Percentiles rank a stretch among this genome's conserved stretches.
Evolutionary conservation across 92 coral and sea anemone genomes (phyloP).

Genomic region (Zoanthus sansibaricus): DNA sequence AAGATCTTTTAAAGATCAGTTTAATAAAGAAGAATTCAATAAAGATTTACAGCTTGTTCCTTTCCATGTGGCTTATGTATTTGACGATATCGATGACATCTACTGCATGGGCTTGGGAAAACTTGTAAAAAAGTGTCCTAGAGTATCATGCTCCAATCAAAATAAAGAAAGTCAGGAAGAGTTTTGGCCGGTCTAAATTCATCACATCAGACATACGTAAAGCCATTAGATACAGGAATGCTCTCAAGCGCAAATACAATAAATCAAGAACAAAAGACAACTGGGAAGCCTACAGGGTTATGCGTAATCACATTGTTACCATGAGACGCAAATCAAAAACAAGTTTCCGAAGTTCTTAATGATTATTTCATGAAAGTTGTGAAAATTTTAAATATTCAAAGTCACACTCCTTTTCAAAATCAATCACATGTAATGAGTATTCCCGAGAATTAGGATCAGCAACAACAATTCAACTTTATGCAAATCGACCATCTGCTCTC

Average conservation of each 20-base stretch:
- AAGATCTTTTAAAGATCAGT: too few relatives aligned
- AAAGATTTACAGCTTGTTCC: slow-evolving; percentile 2
- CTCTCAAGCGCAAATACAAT: slow-evolving; percentile 31
- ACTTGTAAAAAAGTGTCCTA: neutral
- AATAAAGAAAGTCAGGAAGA: neutral
- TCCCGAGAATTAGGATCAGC: slow-evolving; percentile 21
- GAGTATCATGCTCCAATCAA: slow-evolving; percentile 15
- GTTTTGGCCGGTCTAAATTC: neutral
- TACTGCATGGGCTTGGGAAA: slow-evolving; percentile 48
- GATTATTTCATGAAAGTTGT: slow-evolving; percentile 5
- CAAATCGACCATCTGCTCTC: neutral
- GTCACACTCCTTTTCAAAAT: slow-evolving; percentile 39
- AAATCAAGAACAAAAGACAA: slow-evolving; percentile 17
- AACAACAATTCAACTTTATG: neutral
- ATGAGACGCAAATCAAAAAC: slow-evolving; percentile 35
- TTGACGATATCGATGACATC: slow-evolving; percentile 21
- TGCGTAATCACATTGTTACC: slow-evolving; percentile 27
- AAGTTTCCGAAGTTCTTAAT: neutral
- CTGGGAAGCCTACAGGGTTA: slow-evolving; percentile 36
- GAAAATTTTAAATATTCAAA: slow-evolving; percentile 28
- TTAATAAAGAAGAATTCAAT: too few relatives aligned
- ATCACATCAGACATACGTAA: slow-evolving; percentile 17
- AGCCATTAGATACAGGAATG: slow-evolving; percentile 40
- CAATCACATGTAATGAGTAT: slow-evolving; percentile 35
- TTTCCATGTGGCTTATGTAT: slow-evolving; percentile 18